phyloP scores from a whole-genome alignment of 1,140 invertebrate genomes.

The Diabrotica virgifera region DNA sequence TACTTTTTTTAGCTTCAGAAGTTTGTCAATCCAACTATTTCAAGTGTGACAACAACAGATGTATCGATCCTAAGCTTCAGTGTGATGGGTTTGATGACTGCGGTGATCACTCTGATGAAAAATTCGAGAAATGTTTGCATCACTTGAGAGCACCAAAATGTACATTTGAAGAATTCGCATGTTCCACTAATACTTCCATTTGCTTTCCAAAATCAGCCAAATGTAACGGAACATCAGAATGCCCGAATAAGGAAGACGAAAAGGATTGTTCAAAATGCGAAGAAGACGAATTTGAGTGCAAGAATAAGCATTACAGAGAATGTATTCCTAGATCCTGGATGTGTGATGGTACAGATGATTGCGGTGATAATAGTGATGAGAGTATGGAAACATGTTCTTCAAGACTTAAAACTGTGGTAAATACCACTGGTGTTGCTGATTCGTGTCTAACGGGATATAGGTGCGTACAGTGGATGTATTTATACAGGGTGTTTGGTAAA shows the following conservation, averaged over 20 bases:
- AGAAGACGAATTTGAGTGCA: conserved; percentile 57
- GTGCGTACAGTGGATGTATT: conserved; percentile 50
- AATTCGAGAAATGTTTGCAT: conserved; percentile 41
- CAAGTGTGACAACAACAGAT: conserved; percentile 41
- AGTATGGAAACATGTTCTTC: conserved; percentile 47
- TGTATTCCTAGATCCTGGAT: conserved; percentile 60
- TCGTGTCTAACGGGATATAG: conserved; percentile 53
- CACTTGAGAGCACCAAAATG: conserved; percentile 20
- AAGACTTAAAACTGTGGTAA: conserved; percentile 15
- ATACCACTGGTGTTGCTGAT: conserved; percentile 10
- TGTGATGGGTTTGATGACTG: conserved; percentile 56
- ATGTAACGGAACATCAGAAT: conserved; percentile 59
- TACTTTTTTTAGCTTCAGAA: conserved; percentile 20
- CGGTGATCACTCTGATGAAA: conserved; percentile 53
- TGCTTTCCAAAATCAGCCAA: conserved; percentile 46
- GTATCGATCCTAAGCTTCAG: conserved; percentile 49
- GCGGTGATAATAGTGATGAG: conserved; percentile 67
- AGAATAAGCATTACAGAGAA: conserved; percentile 46
- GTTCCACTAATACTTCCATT: conserved; percentile 55
- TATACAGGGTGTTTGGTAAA: no score
- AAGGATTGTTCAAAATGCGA: conserved; percentile 51
- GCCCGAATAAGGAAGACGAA: conserved; percentile 66
- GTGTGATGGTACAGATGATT: conserved; percentile 67
- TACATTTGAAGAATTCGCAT: conserved; percentile 51
- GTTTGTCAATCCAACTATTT: conserved; percentile 28